Evolutionary conservation across 2,113 vertebrate species (phyloP).

Genomic region (Aleadryas rufinucha): DNA sequence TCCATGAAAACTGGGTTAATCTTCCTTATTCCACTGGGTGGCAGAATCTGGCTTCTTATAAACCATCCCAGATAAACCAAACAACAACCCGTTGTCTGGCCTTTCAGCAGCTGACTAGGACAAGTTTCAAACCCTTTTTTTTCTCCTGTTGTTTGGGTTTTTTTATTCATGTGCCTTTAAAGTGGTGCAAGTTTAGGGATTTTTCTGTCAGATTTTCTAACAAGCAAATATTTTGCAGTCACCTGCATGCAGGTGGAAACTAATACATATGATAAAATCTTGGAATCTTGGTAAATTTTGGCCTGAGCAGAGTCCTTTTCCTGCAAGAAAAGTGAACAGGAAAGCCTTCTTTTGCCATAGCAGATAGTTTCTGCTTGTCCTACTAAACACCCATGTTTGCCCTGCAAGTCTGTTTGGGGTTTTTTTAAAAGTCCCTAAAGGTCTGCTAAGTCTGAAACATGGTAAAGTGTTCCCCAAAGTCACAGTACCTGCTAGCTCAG

Average conservation of each 20-base stretch:
- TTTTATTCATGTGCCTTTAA: slow-evolving; percentile 18
- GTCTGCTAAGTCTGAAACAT: background rate
- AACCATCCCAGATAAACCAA: background rate
- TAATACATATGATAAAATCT: background rate
- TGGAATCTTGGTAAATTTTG: background rate
- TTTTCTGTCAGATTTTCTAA: background rate
- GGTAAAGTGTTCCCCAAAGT: background rate
- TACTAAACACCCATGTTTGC: background rate
- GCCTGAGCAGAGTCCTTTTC: background rate
- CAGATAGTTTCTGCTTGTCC: background rate
- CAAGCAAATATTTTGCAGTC: background rate
- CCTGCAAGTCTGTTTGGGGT: background rate
- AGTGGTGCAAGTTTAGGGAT: background rate
- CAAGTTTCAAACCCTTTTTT: background rate
- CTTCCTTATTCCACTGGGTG: slow-evolving; percentile 31
- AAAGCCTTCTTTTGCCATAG: background rate
- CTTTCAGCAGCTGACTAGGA: background rate
- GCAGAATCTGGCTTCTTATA: slow-evolving; percentile 1
- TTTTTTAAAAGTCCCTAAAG: background rate
- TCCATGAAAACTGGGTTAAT: background rate
- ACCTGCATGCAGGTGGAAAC: background rate
- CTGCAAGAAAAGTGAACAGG: background rate
- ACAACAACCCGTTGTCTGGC: background rate
- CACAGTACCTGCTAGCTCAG: background rate
- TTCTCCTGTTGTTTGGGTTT: background rate